A percentile compares a stretch with the other conserved stretches of the same genome.
phyloP scores from a whole-genome alignment of 1,140 invertebrate species.

The Papilio helenus region DNA sequence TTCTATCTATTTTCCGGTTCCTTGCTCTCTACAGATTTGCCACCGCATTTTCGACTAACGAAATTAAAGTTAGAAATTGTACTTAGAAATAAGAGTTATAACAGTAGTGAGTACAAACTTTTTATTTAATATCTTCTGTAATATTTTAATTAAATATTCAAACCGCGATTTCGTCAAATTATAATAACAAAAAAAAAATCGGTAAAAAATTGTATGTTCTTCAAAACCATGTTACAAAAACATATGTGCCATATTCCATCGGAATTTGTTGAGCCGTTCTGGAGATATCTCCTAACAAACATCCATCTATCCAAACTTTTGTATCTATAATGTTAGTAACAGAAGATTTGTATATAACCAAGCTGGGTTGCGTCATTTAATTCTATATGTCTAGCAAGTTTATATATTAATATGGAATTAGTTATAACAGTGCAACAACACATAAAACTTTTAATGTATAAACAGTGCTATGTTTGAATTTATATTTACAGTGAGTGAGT shows the following conservation, averaged over 20 bases:
- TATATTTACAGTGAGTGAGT: conserved; percentile 18
- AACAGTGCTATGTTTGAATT: conserved; percentile 11
- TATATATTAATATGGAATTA: conserved; percentile 10
- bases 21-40: conserved; percentile 22
- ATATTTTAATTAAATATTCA: too few species aligned
- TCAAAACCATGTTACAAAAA: too few species aligned
- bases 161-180: too few species aligned
- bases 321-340: too few species aligned
- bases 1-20: conserved; percentile 39
- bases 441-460: conserved; percentile 17
- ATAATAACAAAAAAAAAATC: too few species aligned
- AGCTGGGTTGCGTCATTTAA: not conserved
- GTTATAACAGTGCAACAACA: not conserved
- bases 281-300: too few species aligned
- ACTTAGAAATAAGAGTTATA: not conserved
- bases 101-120: not conserved
- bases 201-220: too few species aligned
- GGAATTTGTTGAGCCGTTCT: too few species aligned
- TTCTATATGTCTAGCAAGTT: not conserved
- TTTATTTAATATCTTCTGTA: too few species aligned
- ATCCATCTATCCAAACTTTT: too few species aligned
- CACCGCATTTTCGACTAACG: conserved; percentile 9
- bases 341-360: not conserved
- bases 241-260: too few species aligned
- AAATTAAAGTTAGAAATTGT: conserved; percentile 26